A percentile compares a stretch with the other conserved stretches of the same genome.
phyloP scores from a whole-genome alignment of 2,797 vertebrate genomes.

The Hafferia zeledoni region DNA sequence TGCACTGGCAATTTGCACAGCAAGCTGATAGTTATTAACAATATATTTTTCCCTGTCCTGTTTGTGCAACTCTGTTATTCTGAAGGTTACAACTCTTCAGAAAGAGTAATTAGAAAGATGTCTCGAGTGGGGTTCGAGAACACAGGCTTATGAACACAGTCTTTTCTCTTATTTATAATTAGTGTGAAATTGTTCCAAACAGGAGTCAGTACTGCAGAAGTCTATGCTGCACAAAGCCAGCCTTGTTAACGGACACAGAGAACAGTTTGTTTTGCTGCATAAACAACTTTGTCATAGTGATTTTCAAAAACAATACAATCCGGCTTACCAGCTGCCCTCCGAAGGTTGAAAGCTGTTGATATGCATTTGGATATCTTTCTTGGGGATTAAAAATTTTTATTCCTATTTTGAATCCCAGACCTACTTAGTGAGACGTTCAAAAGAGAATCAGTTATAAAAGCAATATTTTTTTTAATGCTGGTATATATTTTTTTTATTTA shows the following conservation, averaged over 20 bases:
- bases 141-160: constrained; percentile 54
- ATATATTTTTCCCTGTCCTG: constrained; percentile 68
- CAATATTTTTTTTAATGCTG: too few relatives aligned
- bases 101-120: constrained; percentile 65
- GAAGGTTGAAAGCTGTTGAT: constrained; percentile 60
- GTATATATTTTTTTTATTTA: not conserved
- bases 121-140: constrained; percentile 17
- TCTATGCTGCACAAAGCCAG: constrained; percentile 70
- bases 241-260: constrained; percentile 77
- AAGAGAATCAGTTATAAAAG: not conserved
- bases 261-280: constrained; percentile 76
- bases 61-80: constrained; percentile 64
- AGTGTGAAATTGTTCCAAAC: constrained; percentile 76
- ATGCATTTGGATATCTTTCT: constrained; percentile 58
- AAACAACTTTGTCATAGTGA: constrained; percentile 75
- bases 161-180: constrained; percentile 81
- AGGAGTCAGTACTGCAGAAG: constrained; percentile 69
- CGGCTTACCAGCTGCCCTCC: constrained; percentile 66
- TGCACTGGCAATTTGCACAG: constrained; percentile 51
- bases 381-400: constrained; percentile 62
- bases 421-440: not conserved
- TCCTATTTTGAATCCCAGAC: constrained; percentile 9
- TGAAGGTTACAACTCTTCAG: constrained; percentile 69
- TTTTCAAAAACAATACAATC: constrained; percentile 70
- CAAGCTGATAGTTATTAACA: constrained; percentile 74